Evolutionary conservation across 2,888 invertebrate species (phyloP).

Genomic region (Gandaritis pyraliata): DNA sequence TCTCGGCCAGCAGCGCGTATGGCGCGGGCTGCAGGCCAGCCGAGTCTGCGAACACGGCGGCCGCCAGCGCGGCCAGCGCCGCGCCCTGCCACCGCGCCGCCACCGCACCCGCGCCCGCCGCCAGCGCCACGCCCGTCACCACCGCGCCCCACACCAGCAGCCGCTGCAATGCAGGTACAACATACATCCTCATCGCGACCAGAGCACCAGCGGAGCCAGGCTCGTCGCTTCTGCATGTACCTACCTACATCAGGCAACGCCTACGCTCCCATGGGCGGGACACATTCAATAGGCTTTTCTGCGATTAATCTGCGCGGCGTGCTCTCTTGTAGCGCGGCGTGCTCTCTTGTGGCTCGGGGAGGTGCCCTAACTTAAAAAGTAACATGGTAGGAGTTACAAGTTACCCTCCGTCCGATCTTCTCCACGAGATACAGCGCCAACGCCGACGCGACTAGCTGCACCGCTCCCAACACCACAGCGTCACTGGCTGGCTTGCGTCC

Average conservation of each 20-base stretch:
- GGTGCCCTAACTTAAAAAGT: too few relatives aligned
- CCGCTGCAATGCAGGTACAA: slow-evolving; percentile 45
- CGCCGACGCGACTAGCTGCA: slow-evolving; percentile 49
- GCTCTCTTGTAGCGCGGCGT: too few relatives aligned
- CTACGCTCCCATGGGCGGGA: too few relatives aligned
- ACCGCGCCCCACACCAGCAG: slow-evolving; percentile 57
- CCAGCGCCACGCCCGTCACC: slow-evolving; percentile 45
- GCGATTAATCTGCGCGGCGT: too few relatives aligned
- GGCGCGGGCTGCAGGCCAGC: slow-evolving; percentile 69
- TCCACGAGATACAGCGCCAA: slow-evolving; percentile 64
- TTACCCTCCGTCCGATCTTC: slow-evolving; percentile 63
- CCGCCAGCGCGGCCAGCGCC: slow-evolving; percentile 50
- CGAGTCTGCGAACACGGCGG: slow-evolving; percentile 66
- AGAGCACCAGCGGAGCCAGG: too few relatives aligned
- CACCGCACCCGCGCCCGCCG: slow-evolving; percentile 42
- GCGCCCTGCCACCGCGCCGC: slow-evolving; percentile 40
- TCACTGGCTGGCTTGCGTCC: slow-evolving; percentile 35
- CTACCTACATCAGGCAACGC: too few relatives aligned
- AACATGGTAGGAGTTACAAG: slow-evolving; percentile 21
- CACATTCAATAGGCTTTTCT: too few relatives aligned
- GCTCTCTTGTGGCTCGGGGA: too few relatives aligned
- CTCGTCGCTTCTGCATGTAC: too few relatives aligned
- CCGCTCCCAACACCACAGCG: slow-evolving; percentile 30
- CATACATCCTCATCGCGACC: too few relatives aligned
- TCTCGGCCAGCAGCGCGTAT: slow-evolving; percentile 67